These are phyloP conservation scores for Lingula anatina DNA, from an alignment of 2,888 invertebrate species.

Conservation along the genomic window DNA sequence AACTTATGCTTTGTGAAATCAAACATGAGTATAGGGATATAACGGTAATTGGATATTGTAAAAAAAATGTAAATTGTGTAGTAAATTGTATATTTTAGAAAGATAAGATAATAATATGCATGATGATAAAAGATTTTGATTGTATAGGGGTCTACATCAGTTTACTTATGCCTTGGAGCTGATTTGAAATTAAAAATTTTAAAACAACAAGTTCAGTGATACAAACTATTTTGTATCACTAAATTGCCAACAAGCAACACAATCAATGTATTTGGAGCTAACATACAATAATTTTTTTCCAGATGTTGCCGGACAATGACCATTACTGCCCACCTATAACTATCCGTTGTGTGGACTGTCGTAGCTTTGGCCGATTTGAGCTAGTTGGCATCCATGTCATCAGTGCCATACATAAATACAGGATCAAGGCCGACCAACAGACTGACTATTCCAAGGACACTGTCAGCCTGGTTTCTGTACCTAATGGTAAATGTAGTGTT, in stretches of 20 bases:
- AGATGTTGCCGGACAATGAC: conserved; percentile 24
- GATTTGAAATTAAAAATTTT: background rate
- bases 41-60: too few relatives aligned
- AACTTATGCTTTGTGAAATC: too few relatives aligned
- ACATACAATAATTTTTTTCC: too few relatives aligned
- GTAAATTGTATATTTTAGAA: too few relatives aligned
- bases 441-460: too few relatives aligned
- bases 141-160: too few relatives aligned
- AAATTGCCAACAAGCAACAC: background rate
- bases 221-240: background rate
- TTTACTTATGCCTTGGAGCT: background rate
- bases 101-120: too few relatives aligned
- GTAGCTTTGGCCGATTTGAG: conserved; percentile 21
- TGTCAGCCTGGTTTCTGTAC: too few relatives aligned
- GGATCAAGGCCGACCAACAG: background rate
- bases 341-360: conserved; percentile 19
- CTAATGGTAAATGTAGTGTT: conserved; percentile 4
- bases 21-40: too few relatives aligned
- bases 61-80: too few relatives aligned
- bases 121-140: too few relatives aligned
- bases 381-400: conserved; percentile 18
- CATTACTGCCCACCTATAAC: conserved; percentile 24
- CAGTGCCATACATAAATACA: conserved; percentile 6
- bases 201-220: background rate
- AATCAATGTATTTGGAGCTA: background rate